Evolutionary conservation across 2,797 vertebrate genomes (phyloP).

Genomic region (Picus viridis): DNA sequence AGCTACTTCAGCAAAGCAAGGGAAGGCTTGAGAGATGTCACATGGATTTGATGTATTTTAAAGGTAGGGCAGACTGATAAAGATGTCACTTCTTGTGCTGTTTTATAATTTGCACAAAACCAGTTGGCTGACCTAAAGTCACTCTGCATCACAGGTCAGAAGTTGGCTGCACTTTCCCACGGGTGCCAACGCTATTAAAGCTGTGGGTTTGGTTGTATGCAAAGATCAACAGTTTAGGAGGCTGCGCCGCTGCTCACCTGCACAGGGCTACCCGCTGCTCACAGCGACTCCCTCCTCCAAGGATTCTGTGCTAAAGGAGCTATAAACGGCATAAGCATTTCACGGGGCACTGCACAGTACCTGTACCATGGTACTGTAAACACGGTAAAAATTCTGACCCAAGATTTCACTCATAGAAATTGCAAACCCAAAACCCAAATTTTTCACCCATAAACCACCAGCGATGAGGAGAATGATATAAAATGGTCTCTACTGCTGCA

Average conservation of each 20-base stretch:
- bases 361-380: neutral
- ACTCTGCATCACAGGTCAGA: neutral
- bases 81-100: neutral
- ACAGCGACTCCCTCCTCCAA: neutral
- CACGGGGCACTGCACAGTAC: fast-evolving
- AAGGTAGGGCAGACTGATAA: neutral
- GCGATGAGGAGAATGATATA: neutral
- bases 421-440: neutral
- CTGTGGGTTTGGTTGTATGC: neutral
- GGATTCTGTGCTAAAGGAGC: neutral
- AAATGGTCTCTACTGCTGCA: neutral
- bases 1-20: neutral
- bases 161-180: fast-evolving
- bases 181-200: neutral
- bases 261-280: neutral
- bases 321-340: neutral
- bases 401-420: neutral
- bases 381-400: neutral
- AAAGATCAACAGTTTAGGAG: neutral
- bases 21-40: neutral
- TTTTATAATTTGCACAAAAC: neutral
- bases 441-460: neutral
- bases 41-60: neutral
- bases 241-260: neutral
- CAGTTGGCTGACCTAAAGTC: neutral